phyloP scores from a whole-genome alignment of 2,113 vertebrate species.

The Carlito syrichta region DNA sequence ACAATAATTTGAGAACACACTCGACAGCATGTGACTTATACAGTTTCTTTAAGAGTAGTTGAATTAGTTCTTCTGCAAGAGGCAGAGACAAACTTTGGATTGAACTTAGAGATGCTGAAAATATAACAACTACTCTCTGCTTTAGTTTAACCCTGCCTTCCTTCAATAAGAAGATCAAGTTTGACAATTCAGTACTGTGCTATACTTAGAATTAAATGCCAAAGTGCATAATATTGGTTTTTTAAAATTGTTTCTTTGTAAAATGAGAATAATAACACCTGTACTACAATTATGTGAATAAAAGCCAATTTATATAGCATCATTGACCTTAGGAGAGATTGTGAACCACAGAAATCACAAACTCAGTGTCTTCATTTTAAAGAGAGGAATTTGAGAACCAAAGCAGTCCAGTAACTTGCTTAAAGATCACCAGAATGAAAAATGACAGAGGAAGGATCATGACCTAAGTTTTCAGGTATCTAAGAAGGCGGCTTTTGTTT shows the following conservation, averaged over 20 bases:
- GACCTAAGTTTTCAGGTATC: not conserved
- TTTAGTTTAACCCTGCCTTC: not conserved
- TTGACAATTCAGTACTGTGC: not conserved
- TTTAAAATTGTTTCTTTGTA: not conserved
- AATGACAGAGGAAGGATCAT: not conserved
- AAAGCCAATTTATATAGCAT: not conserved
- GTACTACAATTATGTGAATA: not conserved
- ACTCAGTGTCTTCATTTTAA: not conserved
- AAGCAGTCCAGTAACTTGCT: not conserved
- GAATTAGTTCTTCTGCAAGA: not conserved
- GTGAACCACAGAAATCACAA: not conserved
- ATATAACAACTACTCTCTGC: not conserved
- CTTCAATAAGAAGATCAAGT: slow-evolving; percentile 11
- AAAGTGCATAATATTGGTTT: not conserved
- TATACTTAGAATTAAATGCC: not conserved
- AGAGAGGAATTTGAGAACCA: not conserved
- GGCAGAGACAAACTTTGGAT: not conserved
- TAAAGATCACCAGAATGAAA: slow-evolving; percentile 1
- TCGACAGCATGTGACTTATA: not conserved
- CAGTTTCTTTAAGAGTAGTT: not conserved
- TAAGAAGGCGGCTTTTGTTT: not conserved
- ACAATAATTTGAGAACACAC: not conserved
- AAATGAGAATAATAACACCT: slow-evolving; percentile 23
- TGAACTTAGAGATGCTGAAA: not conserved
- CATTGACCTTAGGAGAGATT: not conserved